A percentile compares a stretch with the other conserved stretches of the same genome.
phyloP scores from a whole-genome alignment of 37 sponge, comb jelly and placozoan genomes.

The Oscarella lobularis region DNA sequence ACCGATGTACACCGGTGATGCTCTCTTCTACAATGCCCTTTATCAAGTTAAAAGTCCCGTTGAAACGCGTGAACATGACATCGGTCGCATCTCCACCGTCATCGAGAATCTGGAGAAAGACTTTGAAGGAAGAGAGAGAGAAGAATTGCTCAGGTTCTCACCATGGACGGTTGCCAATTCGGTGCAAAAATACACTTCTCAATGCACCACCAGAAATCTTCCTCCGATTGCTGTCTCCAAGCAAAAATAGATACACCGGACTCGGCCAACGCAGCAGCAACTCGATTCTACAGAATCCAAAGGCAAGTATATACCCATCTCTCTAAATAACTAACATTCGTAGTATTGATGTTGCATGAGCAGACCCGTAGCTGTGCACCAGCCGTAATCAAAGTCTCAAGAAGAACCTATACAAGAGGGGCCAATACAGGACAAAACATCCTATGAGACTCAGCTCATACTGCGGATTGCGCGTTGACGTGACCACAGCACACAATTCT shows the following conservation, averaged over 20 bases:
- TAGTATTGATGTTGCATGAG: slow-evolving; percentile 78
- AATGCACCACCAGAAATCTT: slow-evolving; percentile 95
- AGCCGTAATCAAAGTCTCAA: slow-evolving; percentile 69
- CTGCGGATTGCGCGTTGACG: slow-evolving; percentile 61
- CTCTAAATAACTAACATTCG: slow-evolving; percentile 19
- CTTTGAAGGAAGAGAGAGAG: background rate
- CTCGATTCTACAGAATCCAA: slow-evolving; percentile 38
- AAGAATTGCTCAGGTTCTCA: background rate
- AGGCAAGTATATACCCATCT: background rate
- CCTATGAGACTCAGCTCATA: slow-evolving; percentile 1
- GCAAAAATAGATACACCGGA: slow-evolving; percentile 57
- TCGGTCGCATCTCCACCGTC: slow-evolving; percentile 88
- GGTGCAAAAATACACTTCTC: slow-evolving; percentile 54
- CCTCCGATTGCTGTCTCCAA: slow-evolving; percentile 64
- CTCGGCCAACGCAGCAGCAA: slow-evolving; percentile 75
- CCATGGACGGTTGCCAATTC: slow-evolving; percentile 51
- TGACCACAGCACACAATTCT: slow-evolving; percentile 49
- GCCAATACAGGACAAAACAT: background rate
- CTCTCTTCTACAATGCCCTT: slow-evolving; percentile 81
- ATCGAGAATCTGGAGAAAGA: slow-evolving; percentile 47
- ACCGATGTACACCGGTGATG: slow-evolving; percentile 65
- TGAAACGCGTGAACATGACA: slow-evolving; percentile 46
- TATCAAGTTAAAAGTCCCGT: slow-evolving; percentile 42
- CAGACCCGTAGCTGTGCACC: slow-evolving; percentile 71
- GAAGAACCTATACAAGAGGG: slow-evolving; percentile 32